Percentiles rank a stretch among this genome's conserved stretches.
Evolutionary conservation across 1,140 invertebrate species (phyloP).

Genomic region (Geopemphigus sp.): DNA sequence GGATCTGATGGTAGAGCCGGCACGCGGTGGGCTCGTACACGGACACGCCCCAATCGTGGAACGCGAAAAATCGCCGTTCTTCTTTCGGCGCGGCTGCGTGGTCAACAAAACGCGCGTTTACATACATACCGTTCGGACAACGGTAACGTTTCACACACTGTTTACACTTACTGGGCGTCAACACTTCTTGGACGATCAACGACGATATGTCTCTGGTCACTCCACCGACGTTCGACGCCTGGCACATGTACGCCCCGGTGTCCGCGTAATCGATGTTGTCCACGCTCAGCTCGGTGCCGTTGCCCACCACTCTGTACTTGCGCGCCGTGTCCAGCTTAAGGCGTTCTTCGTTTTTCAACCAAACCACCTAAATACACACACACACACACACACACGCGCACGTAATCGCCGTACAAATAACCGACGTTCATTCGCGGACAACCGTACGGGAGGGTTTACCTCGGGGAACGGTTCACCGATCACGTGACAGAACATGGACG

Average conservation of each 20-base stretch:
- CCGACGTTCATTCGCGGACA: too few species aligned
- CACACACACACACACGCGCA: too few species aligned
- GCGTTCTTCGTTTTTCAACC: conserved; percentile 72
- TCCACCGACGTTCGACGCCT: conserved; percentile 69
- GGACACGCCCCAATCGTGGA: conserved; percentile 75
- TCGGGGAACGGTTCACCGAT: conserved; percentile 69
- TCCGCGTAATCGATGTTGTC: conserved; percentile 69
- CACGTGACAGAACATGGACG: conserved; percentile 69
- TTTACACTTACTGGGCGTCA: conserved; percentile 63
- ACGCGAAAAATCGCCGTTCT: conserved; percentile 70
- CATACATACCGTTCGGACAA: too few species aligned
- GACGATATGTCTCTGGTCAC: conserved; percentile 70
- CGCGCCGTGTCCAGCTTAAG: conserved; percentile 59
- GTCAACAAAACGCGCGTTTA: not conserved
- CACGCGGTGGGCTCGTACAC: conserved; percentile 75
- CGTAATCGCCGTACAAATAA: too few species aligned
- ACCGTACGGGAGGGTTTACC: conserved; percentile 53
- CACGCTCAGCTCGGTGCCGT: conserved; percentile 68
- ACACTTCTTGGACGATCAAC: conserved; percentile 69
- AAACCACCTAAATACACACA: too few species aligned
- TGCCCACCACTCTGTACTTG: conserved; percentile 69
- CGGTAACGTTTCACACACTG: too few species aligned
- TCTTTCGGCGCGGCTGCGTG: conserved; percentile 62
- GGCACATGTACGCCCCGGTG: conserved; percentile 77
- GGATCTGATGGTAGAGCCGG: conserved; percentile 70